A percentile compares a stretch with the other conserved stretches of the same genome.
Evolutionary conservation across 2,888 invertebrate genomes (phyloP).

Genomic region (Athalia circularis): DNA sequence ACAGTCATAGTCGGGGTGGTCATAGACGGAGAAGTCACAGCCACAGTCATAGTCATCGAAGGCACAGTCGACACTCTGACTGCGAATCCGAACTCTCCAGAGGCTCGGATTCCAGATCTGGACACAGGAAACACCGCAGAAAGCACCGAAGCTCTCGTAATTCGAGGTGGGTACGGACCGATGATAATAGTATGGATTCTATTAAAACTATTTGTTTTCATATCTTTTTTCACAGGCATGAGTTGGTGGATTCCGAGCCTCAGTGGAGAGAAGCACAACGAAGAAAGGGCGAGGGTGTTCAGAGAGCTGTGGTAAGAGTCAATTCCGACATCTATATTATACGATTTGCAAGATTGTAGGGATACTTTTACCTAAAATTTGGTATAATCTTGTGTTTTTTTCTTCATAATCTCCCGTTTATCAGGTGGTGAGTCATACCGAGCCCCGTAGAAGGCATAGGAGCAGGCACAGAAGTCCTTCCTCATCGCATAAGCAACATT

Average conservation of each 20-base stretch:
- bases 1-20: constrained; percentile 80
- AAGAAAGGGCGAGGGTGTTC: constrained; percentile 79
- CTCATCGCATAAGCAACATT: constrained; percentile 65
- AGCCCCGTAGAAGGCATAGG: constrained; percentile 68
- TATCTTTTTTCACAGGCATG: constrained; percentile 72
- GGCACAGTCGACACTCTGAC: constrained; percentile 86
- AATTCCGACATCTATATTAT: not conserved
- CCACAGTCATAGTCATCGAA: constrained; percentile 86
- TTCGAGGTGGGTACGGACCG: constrained; percentile 72
- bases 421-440: constrained; percentile 64
- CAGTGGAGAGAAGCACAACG: constrained; percentile 93
- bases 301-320: constrained; percentile 70
- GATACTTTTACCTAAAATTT: not conserved
- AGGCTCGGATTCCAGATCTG: constrained; percentile 85
- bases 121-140: constrained; percentile 82
- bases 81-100: constrained; percentile 93
- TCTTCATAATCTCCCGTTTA: not conserved
- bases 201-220: not conserved
- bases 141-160: constrained; percentile 84
- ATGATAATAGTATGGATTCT: constrained; percentile 55
- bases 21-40: constrained; percentile 84
- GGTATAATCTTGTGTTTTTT: not conserved
- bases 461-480: constrained; percentile 72
- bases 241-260: constrained; percentile 90
- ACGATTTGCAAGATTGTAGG: not conserved